Evolutionary conservation across 2,797 vertebrate species (phyloP).

Genomic region (Neomorphus geoffroyi): DNA sequence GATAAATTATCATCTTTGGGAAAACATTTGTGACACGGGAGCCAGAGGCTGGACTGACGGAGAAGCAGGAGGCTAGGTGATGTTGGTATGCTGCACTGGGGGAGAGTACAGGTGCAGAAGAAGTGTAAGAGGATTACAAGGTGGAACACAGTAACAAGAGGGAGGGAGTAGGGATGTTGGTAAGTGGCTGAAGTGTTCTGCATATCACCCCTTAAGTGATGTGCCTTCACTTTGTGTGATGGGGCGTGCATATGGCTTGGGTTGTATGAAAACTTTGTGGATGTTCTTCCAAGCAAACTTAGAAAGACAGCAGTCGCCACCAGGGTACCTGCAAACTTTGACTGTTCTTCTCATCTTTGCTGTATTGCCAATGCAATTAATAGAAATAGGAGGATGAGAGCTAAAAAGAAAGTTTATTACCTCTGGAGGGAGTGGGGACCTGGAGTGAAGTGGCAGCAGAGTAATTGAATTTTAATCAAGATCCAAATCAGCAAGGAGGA

Average conservation of each 20-base stretch:
- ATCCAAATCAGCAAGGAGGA: background rate
- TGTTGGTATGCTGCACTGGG: background rate
- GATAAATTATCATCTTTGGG: background rate
- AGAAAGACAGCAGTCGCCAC: background rate
- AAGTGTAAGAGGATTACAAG: background rate
- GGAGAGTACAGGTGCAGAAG: background rate
- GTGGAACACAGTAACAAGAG: accelerated
- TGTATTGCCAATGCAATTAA: background rate
- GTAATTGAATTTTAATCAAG: background rate
- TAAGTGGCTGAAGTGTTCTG: background rate
- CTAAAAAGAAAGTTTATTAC: background rate
- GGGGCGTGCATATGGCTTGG: background rate
- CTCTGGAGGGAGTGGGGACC: background rate
- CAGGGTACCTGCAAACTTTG: background rate
- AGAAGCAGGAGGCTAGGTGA: background rate
- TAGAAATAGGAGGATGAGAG: background rate
- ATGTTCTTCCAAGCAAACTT: background rate
- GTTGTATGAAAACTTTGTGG: background rate
- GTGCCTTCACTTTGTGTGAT: background rate
- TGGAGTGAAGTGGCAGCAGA: background rate
- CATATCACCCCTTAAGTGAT: background rate
- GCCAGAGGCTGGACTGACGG: background rate
- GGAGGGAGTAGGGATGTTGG: accelerated
- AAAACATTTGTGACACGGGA: background rate
- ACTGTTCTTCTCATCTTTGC: background rate